Evolutionary conservation across 2,888 invertebrate genomes (phyloP).

Genomic region (Stenichneumon culpator): DNA sequence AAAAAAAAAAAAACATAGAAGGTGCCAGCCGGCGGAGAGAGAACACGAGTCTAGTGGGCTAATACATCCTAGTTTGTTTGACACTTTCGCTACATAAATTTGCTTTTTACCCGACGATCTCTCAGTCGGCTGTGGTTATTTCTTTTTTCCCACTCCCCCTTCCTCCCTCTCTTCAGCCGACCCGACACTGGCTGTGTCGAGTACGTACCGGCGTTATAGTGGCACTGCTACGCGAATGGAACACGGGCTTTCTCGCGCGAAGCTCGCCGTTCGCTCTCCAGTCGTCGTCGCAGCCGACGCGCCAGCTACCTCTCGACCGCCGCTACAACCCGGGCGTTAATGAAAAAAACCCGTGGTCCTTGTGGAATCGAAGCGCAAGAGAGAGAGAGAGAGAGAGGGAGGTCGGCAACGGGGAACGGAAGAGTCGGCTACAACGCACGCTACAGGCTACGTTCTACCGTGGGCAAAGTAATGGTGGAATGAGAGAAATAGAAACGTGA

Average conservation of each 20-base stretch:
- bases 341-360: slow-evolving; percentile 67
- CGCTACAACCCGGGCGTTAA: slow-evolving; percentile 55
- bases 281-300: slow-evolving; percentile 39
- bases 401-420: slow-evolving; percentile 24
- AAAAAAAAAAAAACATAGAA: not conserved
- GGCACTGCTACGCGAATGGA: not conserved
- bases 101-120: slow-evolving; percentile 68
- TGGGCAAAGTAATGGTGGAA: slow-evolving; percentile 59
- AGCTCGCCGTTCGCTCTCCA: slow-evolving; percentile 44
- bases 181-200: slow-evolving; percentile 16
- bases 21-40: slow-evolving; percentile 27
- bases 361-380: slow-evolving; percentile 66
- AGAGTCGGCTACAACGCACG: slow-evolving; percentile 56
- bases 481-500: slow-evolving; percentile 67
- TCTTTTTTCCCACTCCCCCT: not conserved
- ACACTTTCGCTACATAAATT: slow-evolving; percentile 70
- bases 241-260: slow-evolving; percentile 37
- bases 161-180: slow-evolving; percentile 4
- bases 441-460: slow-evolving; percentile 15
- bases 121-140: slow-evolving; percentile 37
- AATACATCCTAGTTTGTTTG: slow-evolving; percentile 69
- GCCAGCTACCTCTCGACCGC: not conserved
- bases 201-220: slow-evolving; percentile 9
- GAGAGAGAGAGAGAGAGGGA: slow-evolving; percentile 15
- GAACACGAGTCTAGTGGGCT: slow-evolving; percentile 62